phyloP scores from a whole-genome alignment of 1,140 invertebrate species.

The Rhagoletis pomonella region DNA sequence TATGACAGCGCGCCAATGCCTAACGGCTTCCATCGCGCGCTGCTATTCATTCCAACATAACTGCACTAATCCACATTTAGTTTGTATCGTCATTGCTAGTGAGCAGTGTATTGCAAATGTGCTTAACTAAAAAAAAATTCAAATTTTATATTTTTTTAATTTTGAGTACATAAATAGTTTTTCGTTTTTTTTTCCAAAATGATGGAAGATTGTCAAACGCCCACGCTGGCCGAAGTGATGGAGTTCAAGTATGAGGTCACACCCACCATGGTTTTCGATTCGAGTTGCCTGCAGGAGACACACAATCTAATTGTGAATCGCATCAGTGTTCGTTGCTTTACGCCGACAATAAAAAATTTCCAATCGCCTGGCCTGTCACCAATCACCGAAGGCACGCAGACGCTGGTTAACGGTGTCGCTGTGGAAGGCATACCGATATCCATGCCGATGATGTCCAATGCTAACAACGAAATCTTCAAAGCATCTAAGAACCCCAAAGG shows the following conservation, averaged over 20 bases:
- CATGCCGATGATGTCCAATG: background rate
- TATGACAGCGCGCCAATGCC: background rate
- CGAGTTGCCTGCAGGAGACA: background rate
- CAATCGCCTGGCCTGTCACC: slow-evolving; percentile 32
- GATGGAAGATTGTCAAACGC: slow-evolving; percentile 31
- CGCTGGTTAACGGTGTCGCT: background rate
- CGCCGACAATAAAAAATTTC: slow-evolving; percentile 14
- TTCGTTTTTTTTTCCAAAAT: background rate
- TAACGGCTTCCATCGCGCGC: background rate
- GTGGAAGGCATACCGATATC: background rate
- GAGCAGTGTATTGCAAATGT: background rate
- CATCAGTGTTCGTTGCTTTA: slow-evolving; percentile 22
- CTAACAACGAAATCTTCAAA: background rate
- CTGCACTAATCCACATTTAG: background rate
- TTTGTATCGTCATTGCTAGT: background rate
- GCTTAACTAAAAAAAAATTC: background rate
- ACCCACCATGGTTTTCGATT: slow-evolving; percentile 20
- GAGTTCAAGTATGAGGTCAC: slow-evolving; percentile 44
- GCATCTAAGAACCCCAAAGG: background rate
- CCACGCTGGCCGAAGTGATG: slow-evolving; percentile 25
- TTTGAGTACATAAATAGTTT: background rate
- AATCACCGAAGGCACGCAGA: slow-evolving; percentile 7
- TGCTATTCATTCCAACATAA: background rate
- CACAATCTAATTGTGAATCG: slow-evolving; percentile 25
- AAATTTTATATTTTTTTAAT: too few species aligned